A percentile compares a stretch with the other conserved stretches of the same genome.
Conservation (phyloP, 2,888 invertebrate genomes). For the Acrocyrtus sp. region DNA sequence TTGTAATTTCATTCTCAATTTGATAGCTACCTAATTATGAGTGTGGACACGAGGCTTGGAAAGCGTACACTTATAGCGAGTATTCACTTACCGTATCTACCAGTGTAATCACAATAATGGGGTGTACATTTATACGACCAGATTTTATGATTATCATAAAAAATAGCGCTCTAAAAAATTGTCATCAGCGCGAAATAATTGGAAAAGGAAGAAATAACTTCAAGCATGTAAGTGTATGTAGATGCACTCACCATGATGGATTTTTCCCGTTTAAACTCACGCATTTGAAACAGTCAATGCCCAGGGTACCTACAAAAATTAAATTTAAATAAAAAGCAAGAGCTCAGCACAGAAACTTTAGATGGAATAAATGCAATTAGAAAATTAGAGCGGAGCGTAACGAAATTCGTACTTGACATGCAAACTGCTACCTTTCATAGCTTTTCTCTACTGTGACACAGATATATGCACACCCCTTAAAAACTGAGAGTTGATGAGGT, state of each 20-base stretch:
- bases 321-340: background rate
- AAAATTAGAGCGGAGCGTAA: too few relatives aligned
- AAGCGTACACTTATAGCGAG: too few relatives aligned
- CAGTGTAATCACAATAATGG: background rate
- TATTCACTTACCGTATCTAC: too few relatives aligned
- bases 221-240: background rate
- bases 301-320: slow-evolving; percentile 64
- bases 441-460: background rate
- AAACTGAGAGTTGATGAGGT: background rate
- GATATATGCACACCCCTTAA: background rate
- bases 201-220: background rate
- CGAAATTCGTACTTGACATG: too few relatives aligned
- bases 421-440: background rate
- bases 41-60: too few relatives aligned
- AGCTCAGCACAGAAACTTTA: background rate
- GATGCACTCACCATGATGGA: slow-evolving; percentile 69
- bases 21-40: too few relatives aligned
- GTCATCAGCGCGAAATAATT: too few relatives aligned
- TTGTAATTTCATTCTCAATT: too few relatives aligned
- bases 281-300: slow-evolving; percentile 97
- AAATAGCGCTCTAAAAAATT: background rate
- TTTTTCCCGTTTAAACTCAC: slow-evolving; percentile 72
- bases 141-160: background rate
- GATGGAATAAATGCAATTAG: too few relatives aligned
- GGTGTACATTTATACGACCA: background rate